Percentiles rank a stretch among this genome's conserved stretches.
Conservation (phyloP, 2,113 vertebrate species). For the Xiphophorus maculatus region DNA sequence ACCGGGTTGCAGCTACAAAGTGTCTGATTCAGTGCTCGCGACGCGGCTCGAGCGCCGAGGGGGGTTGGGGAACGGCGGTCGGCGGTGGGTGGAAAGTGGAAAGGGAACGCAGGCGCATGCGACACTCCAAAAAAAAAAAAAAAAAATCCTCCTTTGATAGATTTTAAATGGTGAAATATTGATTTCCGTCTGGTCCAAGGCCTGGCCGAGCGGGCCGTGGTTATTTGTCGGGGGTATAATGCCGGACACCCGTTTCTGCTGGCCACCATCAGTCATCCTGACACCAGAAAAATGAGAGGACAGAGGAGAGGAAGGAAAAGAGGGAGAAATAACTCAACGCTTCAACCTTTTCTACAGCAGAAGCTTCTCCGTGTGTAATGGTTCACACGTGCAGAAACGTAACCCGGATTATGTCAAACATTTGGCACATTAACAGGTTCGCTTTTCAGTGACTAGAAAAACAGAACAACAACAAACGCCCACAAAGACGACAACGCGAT, state of each 20-base stretch:
- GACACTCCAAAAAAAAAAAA: constrained; percentile 77
- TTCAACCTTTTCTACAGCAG: constrained; percentile 28
- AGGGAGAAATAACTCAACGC: constrained; percentile 62
- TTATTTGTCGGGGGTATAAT: constrained; percentile 94
- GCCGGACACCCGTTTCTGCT: constrained; percentile 90
- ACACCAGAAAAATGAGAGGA: constrained; percentile 61
- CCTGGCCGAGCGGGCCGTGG: constrained; percentile 92
- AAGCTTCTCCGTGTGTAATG: constrained; percentile 7
- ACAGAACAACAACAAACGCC: constrained; percentile 19
- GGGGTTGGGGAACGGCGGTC: constrained; percentile 76
- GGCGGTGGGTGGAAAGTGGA: constrained; percentile 82
- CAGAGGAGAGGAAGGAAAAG: constrained; percentile 29
- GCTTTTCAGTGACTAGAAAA: neutral
- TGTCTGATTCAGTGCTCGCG: constrained; percentile 98
- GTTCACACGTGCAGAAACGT: neutral
- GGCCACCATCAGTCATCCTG: constrained; percentile 81
- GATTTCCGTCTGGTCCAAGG: constrained; percentile 99
- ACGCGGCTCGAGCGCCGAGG: constrained; percentile 42
- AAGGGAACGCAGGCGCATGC: constrained; percentile 91
- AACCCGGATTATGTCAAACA: constrained; percentile 4
- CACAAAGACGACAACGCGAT: neutral
- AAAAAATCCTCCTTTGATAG: constrained; percentile 92
- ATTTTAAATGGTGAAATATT: constrained; percentile 99
- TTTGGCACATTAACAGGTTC: constrained; percentile 3
- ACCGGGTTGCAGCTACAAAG: constrained; percentile 96